These are phyloP conservation scores for Typhlomys cinereus DNA, from an alignment of 2,113 vertebrate genomes.

Conservation along the genomic window DNA sequence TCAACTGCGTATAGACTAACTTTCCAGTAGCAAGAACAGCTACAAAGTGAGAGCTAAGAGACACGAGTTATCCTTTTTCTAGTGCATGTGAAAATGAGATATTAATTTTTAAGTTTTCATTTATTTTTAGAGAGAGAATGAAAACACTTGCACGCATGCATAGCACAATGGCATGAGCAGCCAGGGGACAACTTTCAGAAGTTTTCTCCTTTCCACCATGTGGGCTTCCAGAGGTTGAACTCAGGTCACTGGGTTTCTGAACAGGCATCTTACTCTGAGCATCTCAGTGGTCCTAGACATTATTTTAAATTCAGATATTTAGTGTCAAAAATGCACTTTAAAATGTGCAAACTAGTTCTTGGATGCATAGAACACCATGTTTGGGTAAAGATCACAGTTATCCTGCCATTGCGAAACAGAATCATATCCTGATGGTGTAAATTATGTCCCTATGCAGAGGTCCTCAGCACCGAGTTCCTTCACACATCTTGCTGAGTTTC, in stretches of 20 bases:
- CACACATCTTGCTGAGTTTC: neutral
- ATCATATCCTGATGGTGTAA: neutral
- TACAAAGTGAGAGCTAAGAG: neutral
- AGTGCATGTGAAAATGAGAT: neutral
- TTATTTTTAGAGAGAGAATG: too few species aligned
- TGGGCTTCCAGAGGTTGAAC: too few species aligned
- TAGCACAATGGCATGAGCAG: too few species aligned
- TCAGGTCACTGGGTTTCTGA: too few species aligned
- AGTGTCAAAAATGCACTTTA: slow-evolving; percentile 3
- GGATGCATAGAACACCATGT: neutral
- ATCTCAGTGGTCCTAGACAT: too few species aligned
- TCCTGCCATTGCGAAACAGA: neutral
- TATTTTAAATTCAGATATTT: neutral
- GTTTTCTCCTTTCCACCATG: too few species aligned
- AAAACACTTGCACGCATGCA: too few species aligned
- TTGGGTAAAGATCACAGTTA: neutral
- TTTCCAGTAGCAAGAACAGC: neutral
- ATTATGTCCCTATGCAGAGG: neutral
- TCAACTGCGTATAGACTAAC: neutral
- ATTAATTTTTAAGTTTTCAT: neutral
- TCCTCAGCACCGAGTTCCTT: neutral
- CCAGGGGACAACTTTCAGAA: too few species aligned
- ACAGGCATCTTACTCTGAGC: too few species aligned
- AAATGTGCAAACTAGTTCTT: neutral
- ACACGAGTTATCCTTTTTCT: neutral